phyloP scores from a whole-genome alignment of 2,797 vertebrate genomes.

The Betta splendens region DNA sequence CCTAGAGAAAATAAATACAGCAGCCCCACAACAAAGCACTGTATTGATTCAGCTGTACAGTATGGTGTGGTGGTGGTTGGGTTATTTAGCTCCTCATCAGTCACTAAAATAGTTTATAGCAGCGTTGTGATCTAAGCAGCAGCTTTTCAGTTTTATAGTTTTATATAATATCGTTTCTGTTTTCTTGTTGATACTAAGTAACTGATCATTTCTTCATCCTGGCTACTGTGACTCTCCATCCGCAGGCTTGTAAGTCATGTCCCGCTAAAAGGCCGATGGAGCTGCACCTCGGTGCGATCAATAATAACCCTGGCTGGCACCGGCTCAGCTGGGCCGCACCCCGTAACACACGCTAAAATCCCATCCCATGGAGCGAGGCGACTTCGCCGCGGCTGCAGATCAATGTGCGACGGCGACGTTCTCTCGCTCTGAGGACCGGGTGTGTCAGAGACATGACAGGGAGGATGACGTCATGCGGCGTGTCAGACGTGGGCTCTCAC shows the following conservation, averaged over 20 bases:
- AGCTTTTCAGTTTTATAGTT: no score
- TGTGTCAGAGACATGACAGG: conserved; percentile 36
- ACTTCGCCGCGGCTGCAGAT: conserved; percentile 40
- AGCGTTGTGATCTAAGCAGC: no score
- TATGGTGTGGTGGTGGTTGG: no score
- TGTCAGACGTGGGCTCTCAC: conserved; percentile 32
- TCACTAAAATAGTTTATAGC: neutral
- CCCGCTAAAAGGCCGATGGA: conserved; percentile 49
- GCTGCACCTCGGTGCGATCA: conserved; percentile 55
- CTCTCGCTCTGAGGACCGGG: conserved; percentile 27
- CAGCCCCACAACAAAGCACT: no score
- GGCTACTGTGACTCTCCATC: no score
- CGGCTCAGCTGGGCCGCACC: conserved; percentile 48
- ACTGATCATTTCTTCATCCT: no score
- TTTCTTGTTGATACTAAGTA: no score
- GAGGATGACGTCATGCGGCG: conserved; percentile 34
- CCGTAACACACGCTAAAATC: conserved; percentile 40
- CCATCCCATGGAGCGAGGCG: conserved; percentile 25
- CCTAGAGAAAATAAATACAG: no score
- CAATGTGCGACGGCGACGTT: conserved; percentile 32
- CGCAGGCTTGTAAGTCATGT: conserved; percentile 47
- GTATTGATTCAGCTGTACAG: no score
- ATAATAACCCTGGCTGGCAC: conserved; percentile 55
- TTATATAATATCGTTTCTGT: no score
- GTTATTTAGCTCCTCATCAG: no score